Percentiles rank a stretch among this genome's conserved stretches.
Evolutionary conservation across 2,113 vertebrate genomes (phyloP).

Genomic region (Naja naja): DNA sequence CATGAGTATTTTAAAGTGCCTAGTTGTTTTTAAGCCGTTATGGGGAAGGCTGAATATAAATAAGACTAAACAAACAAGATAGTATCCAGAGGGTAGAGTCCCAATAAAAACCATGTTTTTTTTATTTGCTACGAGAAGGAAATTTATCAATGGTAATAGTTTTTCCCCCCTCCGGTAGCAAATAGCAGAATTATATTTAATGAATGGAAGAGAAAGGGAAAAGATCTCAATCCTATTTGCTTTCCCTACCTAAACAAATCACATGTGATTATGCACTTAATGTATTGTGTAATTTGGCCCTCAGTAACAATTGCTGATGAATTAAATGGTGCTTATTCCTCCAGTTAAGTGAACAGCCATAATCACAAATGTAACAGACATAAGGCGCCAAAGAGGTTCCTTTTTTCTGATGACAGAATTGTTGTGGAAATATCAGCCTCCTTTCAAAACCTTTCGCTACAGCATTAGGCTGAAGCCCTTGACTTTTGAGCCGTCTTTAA

Average conservation of each 20-base stretch:
- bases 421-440: neutral
- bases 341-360: neutral
- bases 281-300: neutral
- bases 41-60: neutral
- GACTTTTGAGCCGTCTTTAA: slow-evolving; percentile 34
- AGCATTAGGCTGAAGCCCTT: neutral
- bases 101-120: neutral
- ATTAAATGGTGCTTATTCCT: neutral
- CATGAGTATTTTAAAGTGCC: neutral
- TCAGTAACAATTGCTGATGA: neutral
- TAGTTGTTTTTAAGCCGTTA: neutral
- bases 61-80: neutral
- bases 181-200: neutral
- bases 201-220: neutral
- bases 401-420: neutral
- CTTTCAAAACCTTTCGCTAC: neutral
- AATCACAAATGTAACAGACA: neutral
- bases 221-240: neutral
- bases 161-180: neutral
- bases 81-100: neutral
- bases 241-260: neutral
- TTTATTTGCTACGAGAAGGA: neutral
- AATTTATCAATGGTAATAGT: neutral
- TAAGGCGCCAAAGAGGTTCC: neutral
- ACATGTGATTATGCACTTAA: neutral